Evolutionary conservation across 2,888 invertebrate species (phyloP), one percentile per base, ranked within the genome.

Genomic region (Masnerella sp.): DNA sequence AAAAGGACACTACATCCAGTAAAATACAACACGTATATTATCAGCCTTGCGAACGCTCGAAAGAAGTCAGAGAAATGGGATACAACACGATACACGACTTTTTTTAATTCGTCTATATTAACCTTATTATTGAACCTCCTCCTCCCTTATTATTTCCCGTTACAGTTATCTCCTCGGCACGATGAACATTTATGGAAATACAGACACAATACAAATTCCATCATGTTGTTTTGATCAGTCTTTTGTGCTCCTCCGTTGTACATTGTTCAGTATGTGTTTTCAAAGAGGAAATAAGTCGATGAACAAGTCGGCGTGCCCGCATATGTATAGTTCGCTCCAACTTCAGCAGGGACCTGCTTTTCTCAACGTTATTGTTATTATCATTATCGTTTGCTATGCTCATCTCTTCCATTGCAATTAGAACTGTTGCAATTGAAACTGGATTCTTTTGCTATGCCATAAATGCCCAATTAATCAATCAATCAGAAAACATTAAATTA

Each of bases 241-340:
- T 67, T 70, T 70, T 70, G 67, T 59, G 74, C 74, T 74, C 69
- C 74, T 69, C 64, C 65, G 69, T 69, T 64, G 64, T 74, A 74
- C 62, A 74, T 74, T 67, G 71, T 68, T 68, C 58, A 49, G 25
- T 65, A 64, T 73, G 69, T 40, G 49, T 61, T 69, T 69, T 64
- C 64, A 36, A 74, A 69, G 68, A 69, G 64, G 69, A 69, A 74
- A 64, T 72, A 61, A 67, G 72, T 72, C 61, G 72, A 71, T 52
- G 56, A 65, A 72, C 65, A 58, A 52, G 59, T 65, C 52, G 65
- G 45, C 40, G 64, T 59, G 38, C 38, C 58, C 45, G 38, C 25
- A 70, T n/a, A n/a, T n/a, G n/a, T n/a, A n/a, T 42, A 62, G 43
- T 36, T 52, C 22, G 22, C 59, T 61, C 34, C 40, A 40, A 30